Evolutionary conservation across 2,888 invertebrate genomes (phyloP), one percentile per base, ranked within the genome.

Genomic region (Crematogaster levior): DNA sequence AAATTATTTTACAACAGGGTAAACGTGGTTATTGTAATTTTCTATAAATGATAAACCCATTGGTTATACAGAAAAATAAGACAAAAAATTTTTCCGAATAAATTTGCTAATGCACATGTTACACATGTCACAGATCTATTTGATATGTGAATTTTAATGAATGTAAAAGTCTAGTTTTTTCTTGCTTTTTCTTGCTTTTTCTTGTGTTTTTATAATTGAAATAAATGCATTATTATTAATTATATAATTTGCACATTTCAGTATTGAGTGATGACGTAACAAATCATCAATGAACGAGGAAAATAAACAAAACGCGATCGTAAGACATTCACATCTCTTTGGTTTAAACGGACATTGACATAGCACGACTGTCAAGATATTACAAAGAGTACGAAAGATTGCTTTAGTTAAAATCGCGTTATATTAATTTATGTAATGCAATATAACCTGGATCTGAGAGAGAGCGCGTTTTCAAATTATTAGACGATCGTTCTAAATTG

Each of bases 71-170:
- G 18, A 30, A 60, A 37, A 72, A 43, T 37, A 34, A 58, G 58
- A 70, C 6, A n/a, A 18, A 61, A 63, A 51, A 4, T 51, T 48
- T 65, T 34, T 66, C 48, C 5, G 24, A 27, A 27, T 84, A 82
- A 81, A 74, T 65, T 51, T 48, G 53, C 51, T 68, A 82, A 89
- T 34, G 84, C 66, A 34, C 79, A 87, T 84, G 90, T 90, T 89
- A 91, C 85, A 92, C 91, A 6, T n/a, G 91, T 89, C 84, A 81
- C 85, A 90, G 92, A 93, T 93, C 92, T 85, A 86, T 88, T 89
- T 93, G 93, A 94, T 93, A 93, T 93, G 92, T 92, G 90, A 92
- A 91, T 88, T 88, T 87, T 73, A 84, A 91, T 89, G 87, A 83
- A 82, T 91, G 90, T 87, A 27, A 74, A 84, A 66, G n/a, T n/a